Conservation (phyloP, 2,113 vertebrate species). For the Lophochroa leadbeateri region DNA sequence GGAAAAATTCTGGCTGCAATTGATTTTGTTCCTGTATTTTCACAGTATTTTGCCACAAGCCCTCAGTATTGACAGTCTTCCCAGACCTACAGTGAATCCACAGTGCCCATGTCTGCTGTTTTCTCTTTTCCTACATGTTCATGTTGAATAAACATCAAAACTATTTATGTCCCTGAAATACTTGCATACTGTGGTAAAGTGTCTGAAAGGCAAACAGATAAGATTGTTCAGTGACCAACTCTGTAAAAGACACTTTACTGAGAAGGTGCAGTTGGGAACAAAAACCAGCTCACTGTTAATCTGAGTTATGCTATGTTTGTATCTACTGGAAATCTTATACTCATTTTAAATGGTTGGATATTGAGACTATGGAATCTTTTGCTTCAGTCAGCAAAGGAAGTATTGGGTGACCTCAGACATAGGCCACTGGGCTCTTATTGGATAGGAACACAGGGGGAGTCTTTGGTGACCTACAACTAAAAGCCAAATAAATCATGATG, state of each 20-base stretch:
- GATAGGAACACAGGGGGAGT: background rate
- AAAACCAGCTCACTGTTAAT: background rate
- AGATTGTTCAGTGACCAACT: background rate
- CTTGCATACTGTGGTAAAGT: background rate
- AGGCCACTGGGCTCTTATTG: background rate
- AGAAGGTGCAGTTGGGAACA: background rate
- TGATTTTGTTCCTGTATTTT: slow-evolving; percentile 63
- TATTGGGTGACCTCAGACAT: background rate
- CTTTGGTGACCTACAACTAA: background rate
- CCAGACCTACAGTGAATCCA: slow-evolving; percentile 38
- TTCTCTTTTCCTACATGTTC: background rate
- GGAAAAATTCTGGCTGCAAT: slow-evolving; percentile 63
- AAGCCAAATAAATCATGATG: background rate
- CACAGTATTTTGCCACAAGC: slow-evolving; percentile 52
- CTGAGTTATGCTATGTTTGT: background rate
- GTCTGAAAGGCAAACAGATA: background rate
- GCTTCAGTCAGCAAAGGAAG: background rate
- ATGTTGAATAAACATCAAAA: background rate
- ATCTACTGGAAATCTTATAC: background rate
- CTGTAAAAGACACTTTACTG: background rate
- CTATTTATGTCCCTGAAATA: background rate
- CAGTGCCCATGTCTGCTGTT: slow-evolving; percentile 14
- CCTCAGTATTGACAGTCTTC: slow-evolving; percentile 60
- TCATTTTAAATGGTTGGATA: background rate
- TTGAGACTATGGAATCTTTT: background rate